phyloP scores from a whole-genome alignment of 2,797 vertebrate genomes.

The Myripristis jacobus region DNA sequence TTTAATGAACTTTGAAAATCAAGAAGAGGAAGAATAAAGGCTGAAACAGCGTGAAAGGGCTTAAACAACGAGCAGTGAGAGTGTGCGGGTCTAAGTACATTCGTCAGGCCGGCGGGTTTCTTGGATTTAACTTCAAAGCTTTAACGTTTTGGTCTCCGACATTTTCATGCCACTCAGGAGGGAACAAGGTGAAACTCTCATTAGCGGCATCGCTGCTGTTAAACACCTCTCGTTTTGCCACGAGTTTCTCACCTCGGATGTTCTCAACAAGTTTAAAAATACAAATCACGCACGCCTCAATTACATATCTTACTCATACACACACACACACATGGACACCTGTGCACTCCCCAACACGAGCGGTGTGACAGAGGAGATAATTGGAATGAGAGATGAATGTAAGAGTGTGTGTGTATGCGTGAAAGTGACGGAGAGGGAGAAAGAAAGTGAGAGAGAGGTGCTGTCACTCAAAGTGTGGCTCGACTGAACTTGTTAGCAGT shows the following conservation, averaged over 20 bases:
- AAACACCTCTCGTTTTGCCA: constrained; percentile 29
- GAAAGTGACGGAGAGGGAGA: constrained; percentile 6
- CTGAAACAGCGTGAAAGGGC: too few species aligned
- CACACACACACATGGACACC: constrained; percentile 6
- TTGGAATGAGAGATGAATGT: constrained; percentile 41
- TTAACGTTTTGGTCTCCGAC: not conserved
- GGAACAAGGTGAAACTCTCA: constrained; percentile 29
- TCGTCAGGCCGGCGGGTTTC: too few species aligned
- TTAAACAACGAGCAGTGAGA: not conserved
- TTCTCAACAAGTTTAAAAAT: constrained; percentile 47
- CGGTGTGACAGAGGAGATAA: constrained; percentile 47
- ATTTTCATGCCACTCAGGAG: not conserved
- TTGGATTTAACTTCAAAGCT: too few species aligned
- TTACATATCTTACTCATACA: not conserved
- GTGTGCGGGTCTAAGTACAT: too few species aligned
- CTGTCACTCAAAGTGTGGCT: constrained; percentile 13
- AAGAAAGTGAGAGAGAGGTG: constrained; percentile 10
- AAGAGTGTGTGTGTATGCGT: constrained; percentile 9
- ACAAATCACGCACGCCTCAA: constrained; percentile 2
- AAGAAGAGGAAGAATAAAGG: not conserved
- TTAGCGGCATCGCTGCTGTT: constrained; percentile 5
- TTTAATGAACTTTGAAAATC: not conserved
- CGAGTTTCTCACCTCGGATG: constrained; percentile 35
- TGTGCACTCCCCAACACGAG: constrained; percentile 3
- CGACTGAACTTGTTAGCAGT: constrained; percentile 32